Base-by-base conservation (phyloP, 2,888 invertebrate genomes). In the Tiliacea aurago region DNA sequence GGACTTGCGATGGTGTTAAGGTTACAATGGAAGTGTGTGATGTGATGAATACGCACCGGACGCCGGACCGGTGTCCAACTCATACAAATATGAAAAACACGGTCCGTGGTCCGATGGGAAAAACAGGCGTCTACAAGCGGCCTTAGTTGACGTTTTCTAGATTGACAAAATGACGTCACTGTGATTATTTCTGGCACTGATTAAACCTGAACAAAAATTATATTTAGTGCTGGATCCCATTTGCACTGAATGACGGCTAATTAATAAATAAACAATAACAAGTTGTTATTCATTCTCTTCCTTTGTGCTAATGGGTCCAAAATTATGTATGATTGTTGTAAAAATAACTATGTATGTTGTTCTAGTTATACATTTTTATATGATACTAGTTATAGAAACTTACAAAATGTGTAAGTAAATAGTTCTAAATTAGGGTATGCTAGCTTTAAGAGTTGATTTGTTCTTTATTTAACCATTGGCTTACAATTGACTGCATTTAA, bases 301-400 rank as follows among this genome's bases (percentile, higher is more conserved):
- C 72, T 84, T 76, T 49, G 87, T 85, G 87, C 82, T 81, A 73
- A 81, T 87, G 85, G 87, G 86, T 84, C 86, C 86, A 86, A 85
- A 74, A 74, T 75, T 53, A 67, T 62, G 85, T 83, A 80, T 79
- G 83, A 83, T 83, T 81, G 85, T 85, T 85, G 72, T 84, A 81
- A 83, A 73, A 81, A 78, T 69, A 78, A 83, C 71, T 82, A 84
- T 80, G 82, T 86, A 87, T 84, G 85, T 88, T 86, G 84, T 87
- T 84, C 84, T 87, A 83, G 75, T 85, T 86, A 85, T 86, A 89
- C 73, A 82, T 88, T 88, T 89, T 88, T 90, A 88, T 84, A 88
- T 89, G 84, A 83, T 86, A 84, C 81, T 88, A 89, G 81, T 81
- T 87, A 80, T 79, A 84, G 61, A 76, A 73, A 85, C 83, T 83